Base-by-base conservation (phyloP, 2,113 vertebrate species). In the Rhinoderma darwinii region DNA sequence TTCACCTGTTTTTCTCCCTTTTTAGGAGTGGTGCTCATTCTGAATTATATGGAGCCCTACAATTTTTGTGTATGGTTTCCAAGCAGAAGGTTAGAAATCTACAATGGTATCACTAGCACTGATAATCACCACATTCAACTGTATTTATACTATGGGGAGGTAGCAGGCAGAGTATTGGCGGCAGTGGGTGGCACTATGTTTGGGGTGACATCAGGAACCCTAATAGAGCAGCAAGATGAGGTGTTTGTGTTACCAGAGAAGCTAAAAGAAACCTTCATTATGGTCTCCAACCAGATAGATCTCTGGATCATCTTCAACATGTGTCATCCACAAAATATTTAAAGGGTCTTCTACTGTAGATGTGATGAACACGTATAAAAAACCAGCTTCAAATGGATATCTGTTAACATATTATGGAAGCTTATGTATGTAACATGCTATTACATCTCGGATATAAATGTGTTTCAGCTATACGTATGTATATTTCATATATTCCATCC, bases 371-470 rank as follows among this genome's bases (percentile, higher is more conserved):
- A 59, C 32, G n/a, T 25, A 82, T 81, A 30, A 82, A 78, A 61
- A 27, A 35, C n/a, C 47, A 78, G 30, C 47, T 83, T 25, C 51
- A 72, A 51, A 75, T 61, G 54, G 5, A 59, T 56, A 70, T 51
- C 43, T 84, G 37, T 61, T 61, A 51, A 20, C 27, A 41, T 76
- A 84, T 75, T 84, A 78, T 37, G 78, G 84, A 54, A 47, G 74
- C n/a, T 44, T 76, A 66, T 44, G 30, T 25, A 78, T 35, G 41
- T 78, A 85, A 66, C 84, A 78, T 78, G 74, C 20, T 59, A 27
- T 63, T 30, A 80, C 44, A 86, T 20, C 51, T 37, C 14, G 77
- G 66, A 73, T 73, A 87, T 87, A 81, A 87, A 87, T 72, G 66
- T 87, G 50, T 85, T 44, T 39, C 37, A 37, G 66, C 68, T 59